A percentile compares a stretch with the other conserved stretches of the same genome.
phyloP scores from a whole-genome alignment of 2,797 vertebrate genomes.

The Amniataba percoides region DNA sequence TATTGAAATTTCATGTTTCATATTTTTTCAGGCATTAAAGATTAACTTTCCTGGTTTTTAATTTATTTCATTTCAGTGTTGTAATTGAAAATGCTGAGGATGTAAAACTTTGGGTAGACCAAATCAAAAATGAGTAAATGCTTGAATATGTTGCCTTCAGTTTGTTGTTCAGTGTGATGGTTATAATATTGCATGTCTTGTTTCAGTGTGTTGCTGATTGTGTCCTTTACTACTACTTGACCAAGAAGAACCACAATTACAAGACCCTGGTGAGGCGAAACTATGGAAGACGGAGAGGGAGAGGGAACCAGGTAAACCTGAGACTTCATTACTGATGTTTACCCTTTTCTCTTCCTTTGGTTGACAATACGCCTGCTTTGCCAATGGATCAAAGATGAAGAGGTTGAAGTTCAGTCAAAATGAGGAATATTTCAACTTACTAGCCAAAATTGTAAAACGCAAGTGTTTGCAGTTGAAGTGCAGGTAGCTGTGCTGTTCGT shows the following conservation, averaged over 20 bases:
- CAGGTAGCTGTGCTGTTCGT: background rate
- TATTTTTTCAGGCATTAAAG: background rate
- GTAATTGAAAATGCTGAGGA: background rate
- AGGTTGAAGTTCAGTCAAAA: background rate
- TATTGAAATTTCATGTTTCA: background rate
- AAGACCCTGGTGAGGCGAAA: conserved; percentile 97
- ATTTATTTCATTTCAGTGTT: no score
- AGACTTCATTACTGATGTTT: background rate
- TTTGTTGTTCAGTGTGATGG: background rate
- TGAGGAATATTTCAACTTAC: background rate
- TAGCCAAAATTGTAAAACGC: background rate
- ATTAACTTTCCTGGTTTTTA: background rate
- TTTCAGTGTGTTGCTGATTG: conserved; percentile 96
- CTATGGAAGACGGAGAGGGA: conserved; percentile 94
- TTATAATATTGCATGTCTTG: background rate
- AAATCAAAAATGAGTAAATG: background rate
- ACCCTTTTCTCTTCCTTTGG: background rate
- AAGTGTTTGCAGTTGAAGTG: background rate
- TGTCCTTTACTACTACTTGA: conserved; percentile 98
- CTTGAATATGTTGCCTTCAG: background rate
- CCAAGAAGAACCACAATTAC: conserved; percentile 99
- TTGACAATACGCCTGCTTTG: background rate
- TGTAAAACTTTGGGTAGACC: background rate
- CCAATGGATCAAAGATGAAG: background rate
- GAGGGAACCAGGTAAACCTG: conserved; percentile 92